A percentile compares a stretch with the other conserved stretches of the same genome.
These are phyloP conservation scores for Grus americana DNA, from an alignment of 2,113 vertebrate species.

Conservation along the genomic window DNA sequence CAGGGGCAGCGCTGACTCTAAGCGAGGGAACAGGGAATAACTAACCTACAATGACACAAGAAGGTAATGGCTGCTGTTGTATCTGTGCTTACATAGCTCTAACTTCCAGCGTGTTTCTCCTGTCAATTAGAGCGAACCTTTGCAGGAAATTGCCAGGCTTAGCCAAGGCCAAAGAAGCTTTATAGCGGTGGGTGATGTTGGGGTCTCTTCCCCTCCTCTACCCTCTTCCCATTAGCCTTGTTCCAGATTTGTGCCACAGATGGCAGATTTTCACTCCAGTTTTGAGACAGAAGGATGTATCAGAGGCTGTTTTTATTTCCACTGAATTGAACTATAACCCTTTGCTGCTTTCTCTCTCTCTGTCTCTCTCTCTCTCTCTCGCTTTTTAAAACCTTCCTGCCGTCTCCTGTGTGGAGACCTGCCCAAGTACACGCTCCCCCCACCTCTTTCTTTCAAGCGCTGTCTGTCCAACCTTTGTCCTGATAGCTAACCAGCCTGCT, in stretches of 20 bases:
- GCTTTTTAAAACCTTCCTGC: slow-evolving; percentile 49
- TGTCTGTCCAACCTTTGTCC: slow-evolving; percentile 45
- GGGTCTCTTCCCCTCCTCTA: neutral
- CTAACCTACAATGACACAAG: neutral
- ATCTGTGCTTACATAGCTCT: neutral
- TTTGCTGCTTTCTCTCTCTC: slow-evolving; percentile 45
- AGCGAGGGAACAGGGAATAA: neutral
- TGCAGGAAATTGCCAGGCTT: neutral
- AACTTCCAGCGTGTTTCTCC: neutral
- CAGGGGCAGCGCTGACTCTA: neutral
- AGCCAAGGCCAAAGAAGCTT: neutral
- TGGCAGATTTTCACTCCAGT: slow-evolving; percentile 72
- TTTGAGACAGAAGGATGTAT: slow-evolving; percentile 59
- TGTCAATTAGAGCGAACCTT: neutral
- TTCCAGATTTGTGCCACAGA: slow-evolving; percentile 58
- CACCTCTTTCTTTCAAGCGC: neutral
- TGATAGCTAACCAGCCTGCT: slow-evolving; percentile 76
- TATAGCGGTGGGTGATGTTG: neutral
- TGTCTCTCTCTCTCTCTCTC: neutral
- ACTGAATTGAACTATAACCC: slow-evolving; percentile 45
- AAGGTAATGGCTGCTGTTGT: neutral
- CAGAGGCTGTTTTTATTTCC: slow-evolving; percentile 59
- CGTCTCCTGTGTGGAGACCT: neutral
- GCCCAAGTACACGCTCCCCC: neutral
- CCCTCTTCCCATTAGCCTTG: neutral